Percentiles rank a stretch among this genome's conserved stretches.
These are phyloP conservation scores for Atherix ibis DNA, from an alignment of 2,888 invertebrate genomes.

Conservation along the genomic window DNA sequence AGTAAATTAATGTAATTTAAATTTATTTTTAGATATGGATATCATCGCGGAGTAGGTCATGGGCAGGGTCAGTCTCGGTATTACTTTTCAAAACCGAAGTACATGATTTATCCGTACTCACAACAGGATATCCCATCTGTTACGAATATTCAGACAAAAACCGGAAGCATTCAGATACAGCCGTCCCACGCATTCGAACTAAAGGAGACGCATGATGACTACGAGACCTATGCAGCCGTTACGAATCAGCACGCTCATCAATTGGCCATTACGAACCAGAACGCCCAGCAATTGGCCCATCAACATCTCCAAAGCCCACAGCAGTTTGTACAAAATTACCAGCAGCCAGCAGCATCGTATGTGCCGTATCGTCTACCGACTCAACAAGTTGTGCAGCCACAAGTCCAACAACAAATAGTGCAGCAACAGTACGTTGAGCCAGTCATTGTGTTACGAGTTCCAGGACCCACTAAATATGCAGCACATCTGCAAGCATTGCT, in stretches of 20 bases:
- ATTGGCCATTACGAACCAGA: constrained; percentile 1
- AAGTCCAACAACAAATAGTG: constrained; percentile 5
- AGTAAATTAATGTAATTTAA: constrained; percentile 3
- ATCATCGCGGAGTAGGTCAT: constrained; percentile 15
- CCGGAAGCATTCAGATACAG: constrained; percentile 25
- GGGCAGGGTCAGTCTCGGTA: constrained; percentile 16
- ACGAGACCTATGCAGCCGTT: constrained; percentile 3
- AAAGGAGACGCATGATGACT: constrained; percentile 13
- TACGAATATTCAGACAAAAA: constrained; percentile 7
- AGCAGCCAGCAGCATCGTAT: constrained; percentile 9
- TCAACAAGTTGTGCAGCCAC: constrained; percentile 11
- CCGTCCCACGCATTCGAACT: constrained; percentile 39
- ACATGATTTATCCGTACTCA: constrained; percentile 53
- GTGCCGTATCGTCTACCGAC: constrained; percentile 5
- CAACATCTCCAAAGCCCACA: too few species aligned
- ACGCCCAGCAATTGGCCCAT: constrained; percentile 2
- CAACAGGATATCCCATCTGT: constrained; percentile 42
- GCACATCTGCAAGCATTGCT: constrained; percentile 28
- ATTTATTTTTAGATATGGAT: constrained; percentile 25
- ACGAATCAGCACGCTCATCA: constrained; percentile 3
- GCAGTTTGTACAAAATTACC: not conserved
- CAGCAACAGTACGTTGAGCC: constrained; percentile 20
- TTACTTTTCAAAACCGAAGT: constrained; percentile 35
- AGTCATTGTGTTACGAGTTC: constrained; percentile 29
- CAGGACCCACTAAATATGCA: constrained; percentile 31